Evolutionary conservation across 2,797 vertebrate species (phyloP).

Genomic region (Pseudocheirus occidentalis): DNA sequence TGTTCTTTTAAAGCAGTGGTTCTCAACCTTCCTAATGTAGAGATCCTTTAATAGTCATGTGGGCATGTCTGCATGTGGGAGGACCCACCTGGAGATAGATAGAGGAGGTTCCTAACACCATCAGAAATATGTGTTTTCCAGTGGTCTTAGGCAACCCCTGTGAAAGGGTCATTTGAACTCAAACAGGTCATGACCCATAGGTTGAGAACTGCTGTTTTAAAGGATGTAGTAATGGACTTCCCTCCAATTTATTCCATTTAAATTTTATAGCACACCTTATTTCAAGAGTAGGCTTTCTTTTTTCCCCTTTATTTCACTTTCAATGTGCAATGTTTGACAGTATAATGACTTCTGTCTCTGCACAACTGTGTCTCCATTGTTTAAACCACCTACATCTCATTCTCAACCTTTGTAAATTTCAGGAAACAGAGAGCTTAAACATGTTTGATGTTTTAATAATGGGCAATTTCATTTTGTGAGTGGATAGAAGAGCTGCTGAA

Average conservation of each 20-base stretch:
- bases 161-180: too few relatives aligned
- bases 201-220: too few relatives aligned
- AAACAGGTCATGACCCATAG: too few relatives aligned
- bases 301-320: background rate
- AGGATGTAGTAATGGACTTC: background rate
- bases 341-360: background rate
- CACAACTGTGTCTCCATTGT: background rate
- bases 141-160: too few relatives aligned
- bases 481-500: background rate
- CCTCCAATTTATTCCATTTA: background rate
- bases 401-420: background rate
- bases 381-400: background rate
- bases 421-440: background rate
- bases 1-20: too few relatives aligned
- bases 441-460: background rate
- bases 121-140: too few relatives aligned
- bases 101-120: too few relatives aligned
- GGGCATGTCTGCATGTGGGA: too few relatives aligned
- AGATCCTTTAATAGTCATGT: too few relatives aligned
- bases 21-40: too few relatives aligned
- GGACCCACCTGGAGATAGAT: too few relatives aligned
- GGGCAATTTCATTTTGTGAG: background rate
- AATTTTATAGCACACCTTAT: background rate
- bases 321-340: background rate
- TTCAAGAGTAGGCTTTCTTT: background rate